Conservation (phyloP, 2,113 vertebrate genomes). For the Poeciliopsis occidentalis region DNA sequence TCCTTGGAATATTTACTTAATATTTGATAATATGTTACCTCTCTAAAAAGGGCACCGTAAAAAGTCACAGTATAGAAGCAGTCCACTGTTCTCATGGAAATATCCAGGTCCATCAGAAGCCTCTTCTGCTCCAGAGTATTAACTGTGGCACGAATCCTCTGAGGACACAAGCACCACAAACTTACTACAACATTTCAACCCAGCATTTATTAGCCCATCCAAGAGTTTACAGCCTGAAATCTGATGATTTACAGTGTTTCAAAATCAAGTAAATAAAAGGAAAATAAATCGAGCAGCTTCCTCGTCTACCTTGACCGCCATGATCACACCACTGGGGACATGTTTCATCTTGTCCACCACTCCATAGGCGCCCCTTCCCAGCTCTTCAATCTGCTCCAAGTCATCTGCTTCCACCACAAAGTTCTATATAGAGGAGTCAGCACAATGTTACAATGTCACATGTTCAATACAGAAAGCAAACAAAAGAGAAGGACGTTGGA, state of each 20-base stretch:
- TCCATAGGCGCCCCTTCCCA: conserved; percentile 95
- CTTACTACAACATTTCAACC: conserved; percentile 4
- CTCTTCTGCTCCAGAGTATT: conserved; percentile 99
- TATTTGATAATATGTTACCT: conserved; percentile 80
- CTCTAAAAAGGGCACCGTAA: conserved; percentile 98
- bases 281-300: conserved; percentile 27
- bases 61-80: conserved; percentile 98
- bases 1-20: not conserved
- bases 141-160: conserved; percentile 96
- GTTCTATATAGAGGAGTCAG: conserved; percentile 81
- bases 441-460: not conserved
- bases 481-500: not conserved
- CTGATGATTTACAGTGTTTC: conserved; percentile 24
- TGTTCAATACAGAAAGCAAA: not conserved
- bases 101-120: conserved; percentile 98
- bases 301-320: conserved; percentile 94
- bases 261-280: conserved; percentile 31
- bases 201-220: conserved; percentile 2
- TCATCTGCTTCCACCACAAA: conserved; percentile 99
- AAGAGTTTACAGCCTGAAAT: conserved; percentile 25
- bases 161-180: conserved; percentile 38
- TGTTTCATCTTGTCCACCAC: conserved; percentile 99
- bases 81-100: conserved; percentile 98
- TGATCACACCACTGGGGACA: conserved; percentile 93
- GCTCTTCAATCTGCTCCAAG: conserved; percentile 91